Evolutionary conservation across 37 sponge, comb jelly and placozoan genomes (phyloP), one percentile per base, ranked within the genome.

Genomic region (Ianthella basta): DNA sequence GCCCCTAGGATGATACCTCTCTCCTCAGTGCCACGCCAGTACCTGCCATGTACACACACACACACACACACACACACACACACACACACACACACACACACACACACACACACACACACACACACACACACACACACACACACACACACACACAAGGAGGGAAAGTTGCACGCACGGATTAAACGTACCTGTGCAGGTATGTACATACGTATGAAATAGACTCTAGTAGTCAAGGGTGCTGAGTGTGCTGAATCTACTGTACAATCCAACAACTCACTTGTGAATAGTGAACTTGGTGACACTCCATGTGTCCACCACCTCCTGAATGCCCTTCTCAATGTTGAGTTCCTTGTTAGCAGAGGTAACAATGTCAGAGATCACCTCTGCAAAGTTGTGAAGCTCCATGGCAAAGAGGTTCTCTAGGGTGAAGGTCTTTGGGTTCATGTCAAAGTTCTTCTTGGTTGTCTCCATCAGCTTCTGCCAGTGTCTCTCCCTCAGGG

Each of bases 371-470:
- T 99, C 99, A 16, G 94, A 93, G 53, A 99, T 99, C 18, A 93
- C 91, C 23, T 99, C 99, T 65, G 94, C 90, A 85, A 84, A 99
- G 73, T 97, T 97, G 82, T 99, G 99, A 38, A 99, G 89, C 61
- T 95, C 97, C 99, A 99, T 99, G 14, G 99, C 97, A 89, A 99
- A 99, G 56, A 99, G 88, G 74, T 99, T 97, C 40, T 93, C 89
- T 32, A 99, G 89, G 5, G 99, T 99, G 87, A 99, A 99, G 36
- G 99, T 99, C 72, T 99, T 97, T 19, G 99, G 99, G 74, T 97
- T 99, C 99, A 99, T 99, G 87, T 99, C 99, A 87, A 99, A 99
- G 84, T 92, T 96, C 94, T 99, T 95, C 65, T 89, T 89, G 6
- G 99, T 99, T 60, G 84, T 72, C 56, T 96, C 92, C 96, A 99